Base-by-base conservation (phyloP, 2,888 invertebrate genomes). In the Heterodera filipjevi region DNA sequence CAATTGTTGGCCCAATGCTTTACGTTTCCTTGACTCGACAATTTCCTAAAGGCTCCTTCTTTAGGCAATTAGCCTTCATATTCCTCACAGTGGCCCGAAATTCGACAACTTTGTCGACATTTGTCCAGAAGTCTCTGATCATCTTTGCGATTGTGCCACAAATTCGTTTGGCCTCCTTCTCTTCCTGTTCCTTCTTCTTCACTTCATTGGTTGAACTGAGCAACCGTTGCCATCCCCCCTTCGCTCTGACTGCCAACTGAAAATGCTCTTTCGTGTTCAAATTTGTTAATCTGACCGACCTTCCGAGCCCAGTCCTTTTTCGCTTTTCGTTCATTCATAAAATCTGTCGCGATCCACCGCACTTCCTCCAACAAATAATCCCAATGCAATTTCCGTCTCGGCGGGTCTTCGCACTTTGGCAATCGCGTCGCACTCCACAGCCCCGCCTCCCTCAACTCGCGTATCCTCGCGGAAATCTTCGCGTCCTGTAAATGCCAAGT, bases 341-440 rank as follows among this genome's bases (percentile, higher is more conserved):
- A 99, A 91, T 99, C 98, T 64, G 95, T 94, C 59, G 96, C 95
- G 84, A 99, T 92, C 99, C 99, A 99, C 64, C 94, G 94, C 95
- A 85, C 96, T 91, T 99, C 99, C 90, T 99, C 98, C 66, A 99
- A 91, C 82, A 99, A 91, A 90, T 96, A 98, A 91, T 99, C 99
- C 97, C 98, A 98, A 90, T 99, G 98, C 44, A 95, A 94, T 91
- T 97, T 98, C 76, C 93, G 92, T 82, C 97, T 92, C 81, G 93
- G 92, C 85, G 95, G 95, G 91, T 95, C 95, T 89, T 94, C 93
- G 83, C 95, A 93, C 66, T 84, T 81, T 5, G 89, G 88, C 66
- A 91, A 85, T 32, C 90, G 85, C 33, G 89, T 83, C 1, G 80
- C 53, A 46, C 81, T 82, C 82, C 82, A 82, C 46, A 81, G 77